Percentiles rank a stretch among this genome's conserved stretches.
Evolutionary conservation across 2,113 vertebrate species (phyloP).

Genomic region (Aegithalos caudatus): DNA sequence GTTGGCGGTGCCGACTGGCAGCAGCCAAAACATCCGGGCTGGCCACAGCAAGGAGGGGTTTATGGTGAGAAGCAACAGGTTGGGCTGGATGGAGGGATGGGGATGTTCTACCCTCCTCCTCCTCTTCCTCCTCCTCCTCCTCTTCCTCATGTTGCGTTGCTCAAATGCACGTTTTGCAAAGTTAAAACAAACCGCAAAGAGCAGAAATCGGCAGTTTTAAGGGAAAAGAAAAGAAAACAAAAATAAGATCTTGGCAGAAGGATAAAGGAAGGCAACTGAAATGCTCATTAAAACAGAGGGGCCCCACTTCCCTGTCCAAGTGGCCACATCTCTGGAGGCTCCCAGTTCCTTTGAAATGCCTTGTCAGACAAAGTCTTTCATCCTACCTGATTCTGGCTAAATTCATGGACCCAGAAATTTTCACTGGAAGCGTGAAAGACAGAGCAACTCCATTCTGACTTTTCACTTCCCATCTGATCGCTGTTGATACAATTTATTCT

Average conservation of each 20-base stretch:
- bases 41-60: background rate
- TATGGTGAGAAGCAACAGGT: background rate
- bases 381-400: conserved; percentile 37
- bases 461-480: conserved; percentile 46
- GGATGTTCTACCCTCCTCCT: background rate
- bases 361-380: conserved; percentile 45
- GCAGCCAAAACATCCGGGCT: background rate
- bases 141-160: background rate
- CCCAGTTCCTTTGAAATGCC: conserved; percentile 45
- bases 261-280: conserved; percentile 24
- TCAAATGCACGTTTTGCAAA: background rate
- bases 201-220: background rate
- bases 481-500: conserved; percentile 54
- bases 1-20: background rate
- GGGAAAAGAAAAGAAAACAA: background rate
- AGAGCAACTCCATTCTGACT: conserved; percentile 8
- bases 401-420: background rate
- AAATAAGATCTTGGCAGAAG: conserved; percentile 15
- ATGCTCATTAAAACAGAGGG: conserved; percentile 50
- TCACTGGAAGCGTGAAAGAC: background rate
- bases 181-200: background rate
- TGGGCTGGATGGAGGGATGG: background rate
- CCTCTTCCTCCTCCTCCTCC: background rate
- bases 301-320: conserved; percentile 3
- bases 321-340: conserved; percentile 39